phyloP scores from a whole-genome alignment of 2,888 invertebrate species.

The Drosophila borborema region DNA sequence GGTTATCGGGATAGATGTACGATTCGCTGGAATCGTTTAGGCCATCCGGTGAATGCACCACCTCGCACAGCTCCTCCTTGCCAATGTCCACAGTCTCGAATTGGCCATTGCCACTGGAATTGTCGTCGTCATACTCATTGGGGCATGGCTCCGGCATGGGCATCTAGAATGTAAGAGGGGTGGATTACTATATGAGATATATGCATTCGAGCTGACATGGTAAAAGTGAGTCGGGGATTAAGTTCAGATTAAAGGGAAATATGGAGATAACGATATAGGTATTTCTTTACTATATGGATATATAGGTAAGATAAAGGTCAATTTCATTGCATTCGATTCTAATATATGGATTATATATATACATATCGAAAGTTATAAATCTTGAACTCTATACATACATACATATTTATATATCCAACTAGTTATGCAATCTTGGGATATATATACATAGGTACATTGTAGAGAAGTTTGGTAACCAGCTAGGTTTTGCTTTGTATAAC shows the following conservation, averaged over 20 bases:
- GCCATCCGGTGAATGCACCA: conserved; percentile 8
- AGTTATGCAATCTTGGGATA: background rate
- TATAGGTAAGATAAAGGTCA: background rate
- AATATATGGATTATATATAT: too few relatives aligned
- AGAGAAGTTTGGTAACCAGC: background rate
- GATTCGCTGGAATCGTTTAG: conserved; percentile 17
- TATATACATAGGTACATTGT: background rate
- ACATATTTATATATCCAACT: background rate
- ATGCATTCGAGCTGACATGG: too few relatives aligned
- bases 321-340: too few relatives aligned
- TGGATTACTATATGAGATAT: background rate
- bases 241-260: background rate
- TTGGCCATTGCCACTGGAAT: conserved; percentile 1
- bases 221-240: background rate
- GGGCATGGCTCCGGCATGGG: conserved; percentile 1
- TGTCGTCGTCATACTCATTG: conserved; percentile 17
- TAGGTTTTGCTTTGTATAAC: background rate
- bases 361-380: background rate
- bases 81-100: conserved; percentile 44
- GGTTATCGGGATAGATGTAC: conserved; percentile 11
- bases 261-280: background rate
- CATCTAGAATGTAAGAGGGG: conserved; percentile 16
- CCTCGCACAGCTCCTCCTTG: conserved; percentile 47
- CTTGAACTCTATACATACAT: background rate
- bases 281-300: background rate